Evolutionary conservation across 2,888 invertebrate species (phyloP).

Genomic region (Drosophila heteroneura): DNA sequence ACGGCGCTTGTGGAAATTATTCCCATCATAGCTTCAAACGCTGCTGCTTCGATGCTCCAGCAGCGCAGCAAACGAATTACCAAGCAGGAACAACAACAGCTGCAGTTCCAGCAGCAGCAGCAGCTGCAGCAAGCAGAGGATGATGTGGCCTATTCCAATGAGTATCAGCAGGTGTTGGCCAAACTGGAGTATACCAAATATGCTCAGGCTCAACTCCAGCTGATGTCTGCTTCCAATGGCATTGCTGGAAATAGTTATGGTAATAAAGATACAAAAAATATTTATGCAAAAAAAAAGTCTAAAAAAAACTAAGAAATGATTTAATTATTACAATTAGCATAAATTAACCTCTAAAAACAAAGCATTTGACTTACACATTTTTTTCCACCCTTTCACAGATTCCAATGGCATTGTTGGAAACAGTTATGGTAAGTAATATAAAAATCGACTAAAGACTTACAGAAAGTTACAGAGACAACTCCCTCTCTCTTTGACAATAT

Average conservation of each 20-base stretch:
- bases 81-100: conserved; percentile 2
- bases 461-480: background rate
- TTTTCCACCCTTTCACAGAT: conserved; percentile 6
- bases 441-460: background rate
- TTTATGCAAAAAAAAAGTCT: too few relatives aligned
- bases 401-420: background rate
- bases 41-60: background rate
- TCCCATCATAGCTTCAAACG: conserved; percentile 4
- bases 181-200: conserved; percentile 65
- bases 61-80: background rate
- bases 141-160: conserved; percentile 48
- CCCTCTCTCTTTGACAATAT: background rate
- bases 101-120: conserved; percentile 6
- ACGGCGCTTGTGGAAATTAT: conserved; percentile 48
- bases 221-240: conserved; percentile 41
- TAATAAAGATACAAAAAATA: conserved; percentile 1
- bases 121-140: conserved; percentile 22
- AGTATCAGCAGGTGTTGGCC: conserved; percentile 67
- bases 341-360: background rate
- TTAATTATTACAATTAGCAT: background rate
- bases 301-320: background rate
- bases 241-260: background rate
- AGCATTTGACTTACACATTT: background rate
- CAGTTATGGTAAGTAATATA: conserved; percentile 8
- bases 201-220: conserved; percentile 64